Conservation (phyloP, 2,888 invertebrate species). For the Girardia tigrina region DNA sequence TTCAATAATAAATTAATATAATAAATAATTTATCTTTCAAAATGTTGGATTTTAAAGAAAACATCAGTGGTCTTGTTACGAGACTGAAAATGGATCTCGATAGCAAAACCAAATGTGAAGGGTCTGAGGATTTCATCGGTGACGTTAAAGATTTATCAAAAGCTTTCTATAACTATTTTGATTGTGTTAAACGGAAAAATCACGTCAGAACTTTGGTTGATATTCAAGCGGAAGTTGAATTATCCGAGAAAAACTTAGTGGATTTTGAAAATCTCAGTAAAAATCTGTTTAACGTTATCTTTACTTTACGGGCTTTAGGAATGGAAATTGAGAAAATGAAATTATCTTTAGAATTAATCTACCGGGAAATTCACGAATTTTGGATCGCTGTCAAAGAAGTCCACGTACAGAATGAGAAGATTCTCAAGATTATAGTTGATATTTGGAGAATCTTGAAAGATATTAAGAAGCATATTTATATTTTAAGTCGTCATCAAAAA, state of each 20-base stretch:
- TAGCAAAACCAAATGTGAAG: background rate
- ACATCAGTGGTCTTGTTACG: background rate
- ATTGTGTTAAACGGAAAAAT: background rate
- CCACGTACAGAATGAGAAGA: background rate
- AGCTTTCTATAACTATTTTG: background rate
- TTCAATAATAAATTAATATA: too few species aligned
- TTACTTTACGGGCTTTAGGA: background rate
- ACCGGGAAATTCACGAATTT: background rate
- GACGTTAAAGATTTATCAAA: background rate
- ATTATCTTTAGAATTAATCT: background rate
- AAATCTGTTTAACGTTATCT: background rate
- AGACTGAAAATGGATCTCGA: background rate
- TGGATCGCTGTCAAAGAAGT: background rate
- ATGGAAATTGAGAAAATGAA: background rate
- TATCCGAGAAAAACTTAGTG: background rate
- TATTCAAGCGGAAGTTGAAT: background rate
- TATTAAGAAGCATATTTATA: background rate
- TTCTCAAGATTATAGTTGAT: background rate
- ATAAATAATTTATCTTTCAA: too few species aligned
- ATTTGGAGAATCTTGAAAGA: background rate
- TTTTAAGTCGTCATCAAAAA: conserved; percentile 3
- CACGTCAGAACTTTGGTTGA: background rate
- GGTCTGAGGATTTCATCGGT: background rate
- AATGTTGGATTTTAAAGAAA: conserved; percentile 15
- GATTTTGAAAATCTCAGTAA: conserved; percentile 11